Evolutionary conservation across 1,140 invertebrate species (phyloP).

Genomic region (Dreissena rostriformis): DNA sequence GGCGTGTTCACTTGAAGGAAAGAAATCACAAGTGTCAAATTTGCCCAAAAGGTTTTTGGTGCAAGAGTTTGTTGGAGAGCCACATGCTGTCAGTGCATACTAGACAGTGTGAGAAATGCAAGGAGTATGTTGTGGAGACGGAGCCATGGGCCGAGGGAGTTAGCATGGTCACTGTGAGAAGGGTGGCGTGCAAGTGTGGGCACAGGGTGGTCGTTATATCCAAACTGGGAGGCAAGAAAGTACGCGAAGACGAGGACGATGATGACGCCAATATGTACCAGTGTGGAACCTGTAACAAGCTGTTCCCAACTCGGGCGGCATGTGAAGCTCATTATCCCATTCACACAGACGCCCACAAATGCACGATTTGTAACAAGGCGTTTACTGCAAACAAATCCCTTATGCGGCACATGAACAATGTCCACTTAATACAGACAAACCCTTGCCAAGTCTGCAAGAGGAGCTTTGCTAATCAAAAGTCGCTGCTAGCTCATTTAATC

Average conservation of each 20-base stretch:
- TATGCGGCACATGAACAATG: neutral
- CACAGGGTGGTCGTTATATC: constrained; percentile 16
- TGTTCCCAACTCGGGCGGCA: neutral
- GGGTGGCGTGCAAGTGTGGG: constrained; percentile 24
- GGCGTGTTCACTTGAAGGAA: constrained; percentile 18
- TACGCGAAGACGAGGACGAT: neutral
- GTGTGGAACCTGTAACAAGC: neutral
- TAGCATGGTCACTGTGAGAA: neutral
- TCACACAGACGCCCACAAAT: neutral
- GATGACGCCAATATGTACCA: neutral
- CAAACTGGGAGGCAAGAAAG: constrained; percentile 6
- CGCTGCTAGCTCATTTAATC: no score
- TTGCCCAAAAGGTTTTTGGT: constrained; percentile 24
- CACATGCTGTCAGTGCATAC: constrained; percentile 36
- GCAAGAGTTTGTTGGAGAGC: constrained; percentile 4
- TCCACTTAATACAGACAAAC: neutral
- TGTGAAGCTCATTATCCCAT: neutral
- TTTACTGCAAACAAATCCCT: neutral
- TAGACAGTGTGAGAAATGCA: constrained; percentile 25
- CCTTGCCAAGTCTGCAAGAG: no score
- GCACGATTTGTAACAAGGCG: neutral
- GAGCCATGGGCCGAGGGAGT: constrained; percentile 20
- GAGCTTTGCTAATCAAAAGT: no score
- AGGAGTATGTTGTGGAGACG: constrained; percentile 38
- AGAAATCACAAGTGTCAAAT: constrained; percentile 13